These are phyloP conservation scores for Philotrypesis tridentata DNA, from an alignment of 1,140 invertebrate genomes.

Conservation along the genomic window DNA sequence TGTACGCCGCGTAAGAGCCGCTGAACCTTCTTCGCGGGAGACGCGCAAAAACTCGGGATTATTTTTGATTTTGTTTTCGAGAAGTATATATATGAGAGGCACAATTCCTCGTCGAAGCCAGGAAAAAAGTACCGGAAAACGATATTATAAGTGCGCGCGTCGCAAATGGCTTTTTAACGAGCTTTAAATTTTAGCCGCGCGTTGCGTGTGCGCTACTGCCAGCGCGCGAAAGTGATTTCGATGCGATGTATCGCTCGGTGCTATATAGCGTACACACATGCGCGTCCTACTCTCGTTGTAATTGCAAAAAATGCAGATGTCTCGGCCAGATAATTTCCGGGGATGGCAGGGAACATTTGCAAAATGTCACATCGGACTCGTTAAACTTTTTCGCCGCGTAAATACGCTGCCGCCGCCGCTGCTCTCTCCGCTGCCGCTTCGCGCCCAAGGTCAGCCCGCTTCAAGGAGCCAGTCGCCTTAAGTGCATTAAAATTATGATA, in stretches of 20 bases:
- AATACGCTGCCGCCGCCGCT: no score
- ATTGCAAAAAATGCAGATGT: slow-evolving; percentile 16
- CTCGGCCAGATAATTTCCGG: neutral
- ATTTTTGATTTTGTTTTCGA: no score
- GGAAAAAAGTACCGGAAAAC: no score
- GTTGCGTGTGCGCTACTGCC: no score
- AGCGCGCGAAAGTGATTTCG: slow-evolving; percentile 32
- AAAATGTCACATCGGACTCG: slow-evolving; percentile 3
- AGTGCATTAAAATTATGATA: neutral
- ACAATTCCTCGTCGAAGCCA: no score
- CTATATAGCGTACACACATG: neutral
- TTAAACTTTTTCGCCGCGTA: neutral
- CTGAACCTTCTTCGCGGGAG: no score
- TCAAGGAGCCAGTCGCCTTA: neutral
- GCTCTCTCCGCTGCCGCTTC: no score
- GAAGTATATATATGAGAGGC: no score
- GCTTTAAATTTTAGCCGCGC: slow-evolving; percentile 36
- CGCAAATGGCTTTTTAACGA: slow-evolving; percentile 43
- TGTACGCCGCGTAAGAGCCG: no score
- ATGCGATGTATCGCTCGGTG: no score
- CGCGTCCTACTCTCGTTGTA: neutral
- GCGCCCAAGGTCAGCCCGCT: neutral
- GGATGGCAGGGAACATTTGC: neutral
- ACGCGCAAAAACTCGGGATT: no score
- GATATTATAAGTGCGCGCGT: slow-evolving; percentile 2